These are phyloP conservation scores for Laterallus jamaicensis DNA, from an alignment of 2,113 vertebrate genomes.

Conservation along the genomic window DNA sequence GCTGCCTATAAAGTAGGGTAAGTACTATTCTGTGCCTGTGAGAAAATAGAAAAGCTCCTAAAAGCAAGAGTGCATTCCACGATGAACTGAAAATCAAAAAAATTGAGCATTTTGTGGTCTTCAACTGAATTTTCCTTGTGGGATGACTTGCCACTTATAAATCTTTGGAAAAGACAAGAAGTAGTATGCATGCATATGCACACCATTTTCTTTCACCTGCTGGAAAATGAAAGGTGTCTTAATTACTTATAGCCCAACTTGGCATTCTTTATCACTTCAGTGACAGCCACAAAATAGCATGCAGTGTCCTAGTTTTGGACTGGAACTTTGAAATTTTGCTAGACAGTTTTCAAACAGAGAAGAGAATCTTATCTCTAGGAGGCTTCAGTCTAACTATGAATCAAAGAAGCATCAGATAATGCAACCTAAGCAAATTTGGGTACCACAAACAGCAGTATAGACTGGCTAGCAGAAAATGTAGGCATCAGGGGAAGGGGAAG, in stretches of 20 bases:
- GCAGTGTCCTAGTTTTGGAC: not conserved
- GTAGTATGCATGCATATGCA: not conserved
- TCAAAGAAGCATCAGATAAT: not conserved
- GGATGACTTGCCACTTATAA: not conserved
- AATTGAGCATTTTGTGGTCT: constrained; percentile 2
- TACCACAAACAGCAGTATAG: not conserved
- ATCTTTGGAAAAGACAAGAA: not conserved
- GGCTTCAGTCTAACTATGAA: not conserved
- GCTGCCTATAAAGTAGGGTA: not conserved
- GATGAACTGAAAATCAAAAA: constrained; percentile 10
- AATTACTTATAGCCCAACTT: not conserved
- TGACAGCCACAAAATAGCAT: not conserved
- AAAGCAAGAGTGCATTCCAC: constrained; percentile 23
- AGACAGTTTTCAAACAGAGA: not conserved
- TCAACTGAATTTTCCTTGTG: not conserved
- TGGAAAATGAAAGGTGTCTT: not conserved
- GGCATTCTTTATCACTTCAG: not conserved
- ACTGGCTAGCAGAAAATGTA: not conserved
- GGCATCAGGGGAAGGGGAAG: not conserved
- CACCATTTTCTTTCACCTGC: not conserved
- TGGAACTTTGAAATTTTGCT: not conserved
- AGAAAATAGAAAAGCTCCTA: not conserved
- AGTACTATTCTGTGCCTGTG: not conserved
- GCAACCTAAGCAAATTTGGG: not conserved
- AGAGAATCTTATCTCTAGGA: not conserved